Evolutionary conservation across 1,140 invertebrate species (phyloP), one percentile per base, ranked within the genome.

Genomic region (Pissodes strobi): DNA sequence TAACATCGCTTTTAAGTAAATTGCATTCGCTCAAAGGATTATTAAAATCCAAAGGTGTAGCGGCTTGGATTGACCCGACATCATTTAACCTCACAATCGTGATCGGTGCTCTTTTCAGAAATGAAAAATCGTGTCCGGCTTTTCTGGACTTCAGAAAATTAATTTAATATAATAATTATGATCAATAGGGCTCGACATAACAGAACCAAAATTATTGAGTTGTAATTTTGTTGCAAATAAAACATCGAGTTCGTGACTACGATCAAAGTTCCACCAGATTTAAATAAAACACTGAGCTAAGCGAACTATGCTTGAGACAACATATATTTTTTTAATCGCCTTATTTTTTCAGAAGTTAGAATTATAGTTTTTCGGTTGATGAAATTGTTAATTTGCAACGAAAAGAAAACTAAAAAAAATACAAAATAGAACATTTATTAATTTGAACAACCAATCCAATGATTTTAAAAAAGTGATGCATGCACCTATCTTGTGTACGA

Each of bases 121-220:
- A 15, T 10, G 41, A 45, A 45, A 45, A 45, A 45, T 45, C 41
- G 41, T 45, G 41, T 15, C 41, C 41, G 41, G 15, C 41, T 19
- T 18, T 45, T 45, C 41, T 45, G 41, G 18, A 45, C 41, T 18
- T 2, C 2, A 45, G 41, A 45, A 45, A 45, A 45, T 45, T 45
- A 45, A 45, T 45, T 45, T 45, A 45, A 45, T 45, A 19, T 45
- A 45, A 45, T 45, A 45, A 45, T 45, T 45, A 45, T 45, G 19
- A 45, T 45, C 41, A 21, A 45, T 45, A 45, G 41, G 41, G 19
- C 15, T 45, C 41, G 41, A 45, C 15, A 18, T 18, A 45, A 45
- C 18, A 19, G 41, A 45, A 45, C 19, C 41, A 12, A 45, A 45
- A 45, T 45, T 45, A 45, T 45, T 45, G 2, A 18, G 41, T 8